Base-by-base conservation (phyloP, 2,797 vertebrate genomes). In the Silurus lanzhouensis region DNA sequence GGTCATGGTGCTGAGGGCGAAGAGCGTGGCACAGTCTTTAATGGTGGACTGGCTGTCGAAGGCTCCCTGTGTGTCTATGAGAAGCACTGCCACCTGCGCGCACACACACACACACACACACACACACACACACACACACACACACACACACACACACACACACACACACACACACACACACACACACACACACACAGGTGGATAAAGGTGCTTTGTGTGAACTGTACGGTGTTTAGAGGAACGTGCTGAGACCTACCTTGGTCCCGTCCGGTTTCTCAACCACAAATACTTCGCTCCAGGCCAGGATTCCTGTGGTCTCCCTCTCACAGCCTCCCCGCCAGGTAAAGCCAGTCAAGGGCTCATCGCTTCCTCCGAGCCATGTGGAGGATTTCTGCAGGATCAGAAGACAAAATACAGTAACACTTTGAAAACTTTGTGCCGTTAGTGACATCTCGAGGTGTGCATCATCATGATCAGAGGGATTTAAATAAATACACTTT, bases 21-120 rank as follows among this genome's bases (percentile, higher is more conserved):
- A 99, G 90, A 99, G 97, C 0, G 98, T 99, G 2, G 98, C 98
- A 88, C 97, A 99, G 93, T 99, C 98, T 93, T 98, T 99, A 87
- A 99, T 98, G 90, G 98, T 99, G 86, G 98, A 99, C 93, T 99
- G 98, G 92, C 98, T 99, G 93, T 99, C 98, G 92, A 99, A 99
- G 70, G 97, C 97, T 92, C 98, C 98, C 95, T 99, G 98, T 89
- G 98, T 99, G 94, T 99, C 98, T 88, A 98, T 96, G 6, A 99
- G 96, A 85, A 99, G 95, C 66, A 99, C 98, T 68, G 98, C 98
- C 87, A 99, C 97, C 98, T 99, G 91, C 71, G 5, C 48, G 5
- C 48, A 48, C 48, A 48, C 48, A 48, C 48, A 52, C 48, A 52
- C 48, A 52, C 48, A 52, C 48, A 52, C 48, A 52, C 48, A 52